Conservation (phyloP, 2,888 invertebrate genomes). For the Craniophora ligustri region DNA sequence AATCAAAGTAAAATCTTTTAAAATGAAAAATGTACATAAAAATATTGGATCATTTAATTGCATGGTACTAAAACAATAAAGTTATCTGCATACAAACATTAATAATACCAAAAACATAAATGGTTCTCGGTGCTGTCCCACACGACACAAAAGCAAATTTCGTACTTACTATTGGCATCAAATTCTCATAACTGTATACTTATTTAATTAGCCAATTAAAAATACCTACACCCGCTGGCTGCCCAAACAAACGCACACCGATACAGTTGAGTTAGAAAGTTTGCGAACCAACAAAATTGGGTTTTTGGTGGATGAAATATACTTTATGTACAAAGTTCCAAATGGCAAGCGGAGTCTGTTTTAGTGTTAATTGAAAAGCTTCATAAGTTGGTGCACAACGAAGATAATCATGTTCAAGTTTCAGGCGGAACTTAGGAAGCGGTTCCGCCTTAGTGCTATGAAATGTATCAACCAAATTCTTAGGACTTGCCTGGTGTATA, state of each 20-base stretch:
- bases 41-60: too few relatives aligned
- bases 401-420: conserved; percentile 27
- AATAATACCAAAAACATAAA: conserved; percentile 10
- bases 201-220: conserved; percentile 21
- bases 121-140: conserved; percentile 66
- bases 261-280: conserved; percentile 19
- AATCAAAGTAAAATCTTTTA: not conserved
- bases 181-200: conserved; percentile 7
- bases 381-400: conserved; percentile 33
- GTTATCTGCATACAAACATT: conserved; percentile 8
- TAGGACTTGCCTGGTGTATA: conserved; percentile 50
- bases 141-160: conserved; percentile 62
- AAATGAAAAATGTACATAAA: not conserved
- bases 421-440: conserved; percentile 11
- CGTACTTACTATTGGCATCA: conserved; percentile 25
- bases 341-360: conserved; percentile 15
- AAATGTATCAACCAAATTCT: conserved; percentile 22
- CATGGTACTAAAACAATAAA: not conserved
- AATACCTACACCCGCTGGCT: conserved; percentile 28
- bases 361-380: conserved; percentile 31
- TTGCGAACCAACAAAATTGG: conserved; percentile 17
- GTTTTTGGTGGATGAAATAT: conserved; percentile 19
- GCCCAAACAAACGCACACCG: conserved; percentile 46
- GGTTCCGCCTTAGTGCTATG: conserved; percentile 37
- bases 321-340: conserved; percentile 9